Conservation (phyloP, 1,140 invertebrate genomes). For the Aphaenogaster ashmeadi region DNA sequence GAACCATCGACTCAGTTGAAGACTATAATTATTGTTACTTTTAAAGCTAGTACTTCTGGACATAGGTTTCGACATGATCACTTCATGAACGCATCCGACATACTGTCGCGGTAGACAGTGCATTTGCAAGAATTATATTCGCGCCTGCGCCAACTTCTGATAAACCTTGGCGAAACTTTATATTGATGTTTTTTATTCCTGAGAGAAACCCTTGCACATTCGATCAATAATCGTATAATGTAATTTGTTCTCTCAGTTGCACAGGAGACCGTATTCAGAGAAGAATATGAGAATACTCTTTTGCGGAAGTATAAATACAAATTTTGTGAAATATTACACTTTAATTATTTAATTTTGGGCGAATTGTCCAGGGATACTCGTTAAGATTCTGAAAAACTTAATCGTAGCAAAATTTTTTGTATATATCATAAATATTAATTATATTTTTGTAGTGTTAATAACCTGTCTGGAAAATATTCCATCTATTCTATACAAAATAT, state of each 20-base stretch:
- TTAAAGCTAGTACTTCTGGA: not conserved
- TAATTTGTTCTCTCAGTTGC: not conserved
- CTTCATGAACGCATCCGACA: not conserved
- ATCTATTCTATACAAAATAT: not conserved
- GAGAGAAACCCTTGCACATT: not conserved
- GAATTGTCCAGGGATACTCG: not conserved
- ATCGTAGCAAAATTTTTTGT: not conserved
- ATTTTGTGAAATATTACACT: not conserved
- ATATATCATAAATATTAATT: not conserved
- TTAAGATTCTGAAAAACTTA: not conserved
- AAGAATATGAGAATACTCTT: not conserved
- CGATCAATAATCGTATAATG: slow-evolving; percentile 28
- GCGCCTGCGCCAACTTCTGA: slow-evolving; percentile 14
- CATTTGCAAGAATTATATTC: not conserved
- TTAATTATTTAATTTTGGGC: not conserved
- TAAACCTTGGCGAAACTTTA: not conserved
- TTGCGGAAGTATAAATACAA: not conserved
- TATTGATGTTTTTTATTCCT: not conserved
- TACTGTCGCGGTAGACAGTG: not conserved
- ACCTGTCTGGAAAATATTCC: not conserved
- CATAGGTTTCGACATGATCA: not conserved
- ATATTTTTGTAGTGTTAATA: not conserved
- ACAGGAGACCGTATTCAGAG: not conserved
- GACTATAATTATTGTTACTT: slow-evolving; percentile 27
- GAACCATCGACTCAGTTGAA: slow-evolving; percentile 57